These are phyloP conservation scores for cat (Felis catus) DNA, from an alignment of 2,113 vertebrate species.

Conservation along the genomic window F.catus_Fca126_mat1.0 CM031415.1:146069001-146069500, in stretches of 20 bases:
- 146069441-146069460: slow-evolving; percentile 34
- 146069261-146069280: slow-evolving; percentile 58
- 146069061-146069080: slow-evolving; percentile 68
- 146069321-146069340: slow-evolving; percentile 49
- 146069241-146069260: slow-evolving; percentile 38
- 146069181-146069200: slow-evolving; percentile 47
- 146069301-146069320: slow-evolving; percentile 54
- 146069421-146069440: slow-evolving; percentile 43
- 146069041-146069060: slow-evolving; percentile 79
- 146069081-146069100: slow-evolving; percentile 66
- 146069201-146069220: slow-evolving; percentile 42
- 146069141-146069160: slow-evolving; percentile 39
- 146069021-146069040: slow-evolving; percentile 73
- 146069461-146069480: slow-evolving; percentile 60
- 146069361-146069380: slow-evolving; percentile 68
- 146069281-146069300: slow-evolving; percentile 69
- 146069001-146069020: slow-evolving; percentile 81
- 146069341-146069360: slow-evolving; percentile 17
- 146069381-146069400: slow-evolving; percentile 55
- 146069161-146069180: slow-evolving; percentile 49
- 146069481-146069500: slow-evolving; percentile 63
- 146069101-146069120: slow-evolving; percentile 66
- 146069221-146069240: slow-evolving; percentile 60
- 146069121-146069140: slow-evolving; percentile 60
- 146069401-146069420: slow-evolving; percentile 63